A percentile compares a stretch with the other conserved stretches of the same genome.
Evolutionary conservation across 2,797 vertebrate genomes (phyloP).

Genomic region (Tamandua tetradactyla): DNA sequence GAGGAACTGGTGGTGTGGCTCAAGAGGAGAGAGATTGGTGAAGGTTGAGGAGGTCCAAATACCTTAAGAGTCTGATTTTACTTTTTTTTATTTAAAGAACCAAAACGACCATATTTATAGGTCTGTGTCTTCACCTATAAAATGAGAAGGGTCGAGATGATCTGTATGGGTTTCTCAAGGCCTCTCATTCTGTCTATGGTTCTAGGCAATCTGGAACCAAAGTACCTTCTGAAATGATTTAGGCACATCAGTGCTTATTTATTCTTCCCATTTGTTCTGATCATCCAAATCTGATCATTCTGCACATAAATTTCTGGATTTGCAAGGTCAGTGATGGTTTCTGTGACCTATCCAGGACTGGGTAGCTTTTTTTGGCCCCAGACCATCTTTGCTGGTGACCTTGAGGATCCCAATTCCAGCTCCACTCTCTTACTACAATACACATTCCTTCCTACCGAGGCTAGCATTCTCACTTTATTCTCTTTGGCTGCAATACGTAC

Average conservation of each 20-base stretch:
- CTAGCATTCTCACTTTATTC: slow-evolving; percentile 33
- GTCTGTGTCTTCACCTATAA: not conserved
- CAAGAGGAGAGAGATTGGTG: not conserved
- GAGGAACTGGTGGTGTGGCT: not conserved
- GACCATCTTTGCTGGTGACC: not conserved
- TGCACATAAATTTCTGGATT: not conserved
- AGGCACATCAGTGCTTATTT: slow-evolving; percentile 11
- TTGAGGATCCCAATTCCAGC: not conserved
- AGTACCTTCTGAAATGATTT: slow-evolving; percentile 34
- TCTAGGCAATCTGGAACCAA: slow-evolving; percentile 30
- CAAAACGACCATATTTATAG: slow-evolving; percentile 16
- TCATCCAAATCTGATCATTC: not conserved
- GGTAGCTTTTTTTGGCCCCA: not conserved
- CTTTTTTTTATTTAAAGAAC: not conserved
- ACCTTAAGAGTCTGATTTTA: not conserved
- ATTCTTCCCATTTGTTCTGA: slow-evolving; percentile 32
- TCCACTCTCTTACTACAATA: not conserved
- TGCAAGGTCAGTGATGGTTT: not conserved
- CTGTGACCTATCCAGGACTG: not conserved
- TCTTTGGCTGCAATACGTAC: slow-evolving; percentile 24
- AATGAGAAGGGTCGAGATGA: not conserved
- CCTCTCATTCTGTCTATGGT: not conserved
- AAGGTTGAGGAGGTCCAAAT: not conserved
- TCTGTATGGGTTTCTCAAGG: not conserved
- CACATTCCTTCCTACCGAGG: not conserved